A percentile compares a stretch with the other conserved stretches of the same genome.
Conservation (phyloP, 2,113 vertebrate species). For the Bolborhynchus lineola region DNA sequence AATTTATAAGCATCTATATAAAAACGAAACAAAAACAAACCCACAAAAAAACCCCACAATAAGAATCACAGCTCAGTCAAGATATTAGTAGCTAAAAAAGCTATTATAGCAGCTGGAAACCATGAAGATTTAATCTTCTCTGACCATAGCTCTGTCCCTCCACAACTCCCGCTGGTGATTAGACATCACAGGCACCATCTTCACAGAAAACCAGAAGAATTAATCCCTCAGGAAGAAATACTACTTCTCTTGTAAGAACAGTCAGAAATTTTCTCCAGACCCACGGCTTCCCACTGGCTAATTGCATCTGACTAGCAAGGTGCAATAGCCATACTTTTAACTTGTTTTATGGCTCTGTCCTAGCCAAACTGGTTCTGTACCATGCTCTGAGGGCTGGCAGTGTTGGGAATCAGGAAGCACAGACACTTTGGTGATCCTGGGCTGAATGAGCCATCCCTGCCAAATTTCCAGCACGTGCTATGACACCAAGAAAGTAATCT, state of each 20-base stretch:
- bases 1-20: not conserved
- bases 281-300: not conserved
- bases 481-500: not conserved
- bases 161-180: not conserved
- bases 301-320: not conserved
- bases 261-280: not conserved
- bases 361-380: accelerated
- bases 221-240: not conserved
- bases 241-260: not conserved
- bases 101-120: not conserved
- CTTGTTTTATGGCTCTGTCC: not conserved
- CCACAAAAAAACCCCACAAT: not conserved
- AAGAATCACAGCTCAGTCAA: not conserved
- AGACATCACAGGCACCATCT: not conserved
- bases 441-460: not conserved
- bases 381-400: accelerated
- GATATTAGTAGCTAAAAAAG: not conserved
- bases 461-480: not conserved
- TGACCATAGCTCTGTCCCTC: not conserved
- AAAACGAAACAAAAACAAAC: not conserved
- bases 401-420: accelerated
- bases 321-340: not conserved
- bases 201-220: not conserved
- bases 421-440: not conserved
- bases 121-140: slow-evolving; percentile 9